Evolutionary conservation across 2,113 vertebrate species (phyloP).

Genomic region (Rhinoderma darwinii): DNA sequence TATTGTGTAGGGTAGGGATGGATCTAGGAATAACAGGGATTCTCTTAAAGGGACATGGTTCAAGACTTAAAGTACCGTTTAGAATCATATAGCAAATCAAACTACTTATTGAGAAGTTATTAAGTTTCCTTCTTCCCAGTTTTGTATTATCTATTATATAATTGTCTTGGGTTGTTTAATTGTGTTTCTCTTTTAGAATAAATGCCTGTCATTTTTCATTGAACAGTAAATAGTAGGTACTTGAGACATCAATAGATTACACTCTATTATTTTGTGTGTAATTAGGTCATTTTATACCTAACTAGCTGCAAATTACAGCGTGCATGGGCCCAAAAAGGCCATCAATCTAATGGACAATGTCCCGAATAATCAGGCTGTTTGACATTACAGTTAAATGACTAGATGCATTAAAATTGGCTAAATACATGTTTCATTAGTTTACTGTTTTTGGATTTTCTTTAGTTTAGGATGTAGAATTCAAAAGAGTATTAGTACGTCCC

Average conservation of each 20-base stretch:
- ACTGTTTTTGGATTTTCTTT: neutral
- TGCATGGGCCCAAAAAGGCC: neutral
- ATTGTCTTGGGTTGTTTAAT: neutral
- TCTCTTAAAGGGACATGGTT: neutral
- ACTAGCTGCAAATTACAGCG: neutral
- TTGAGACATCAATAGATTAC: neutral
- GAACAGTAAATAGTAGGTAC: neutral
- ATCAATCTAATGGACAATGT: neutral
- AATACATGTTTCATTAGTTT: neutral
- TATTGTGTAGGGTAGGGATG: neutral
- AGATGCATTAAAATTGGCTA: neutral
- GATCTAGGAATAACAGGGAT: neutral
- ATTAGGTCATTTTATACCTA: neutral
- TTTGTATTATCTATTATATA: neutral
- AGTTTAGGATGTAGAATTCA: neutral
- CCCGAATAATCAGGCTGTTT: neutral
- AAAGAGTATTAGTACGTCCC: neutral
- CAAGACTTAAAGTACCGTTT: neutral
- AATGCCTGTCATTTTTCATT: conserved; percentile 10
- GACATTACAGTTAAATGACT: neutral
- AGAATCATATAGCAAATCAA: neutral
- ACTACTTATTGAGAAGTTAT: too few species aligned
- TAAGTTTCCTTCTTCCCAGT: neutral
- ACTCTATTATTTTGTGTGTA: neutral
- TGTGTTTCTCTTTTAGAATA: neutral